Conservation (phyloP, 2,888 invertebrate species). For the Calameuta pallipes region DNA sequence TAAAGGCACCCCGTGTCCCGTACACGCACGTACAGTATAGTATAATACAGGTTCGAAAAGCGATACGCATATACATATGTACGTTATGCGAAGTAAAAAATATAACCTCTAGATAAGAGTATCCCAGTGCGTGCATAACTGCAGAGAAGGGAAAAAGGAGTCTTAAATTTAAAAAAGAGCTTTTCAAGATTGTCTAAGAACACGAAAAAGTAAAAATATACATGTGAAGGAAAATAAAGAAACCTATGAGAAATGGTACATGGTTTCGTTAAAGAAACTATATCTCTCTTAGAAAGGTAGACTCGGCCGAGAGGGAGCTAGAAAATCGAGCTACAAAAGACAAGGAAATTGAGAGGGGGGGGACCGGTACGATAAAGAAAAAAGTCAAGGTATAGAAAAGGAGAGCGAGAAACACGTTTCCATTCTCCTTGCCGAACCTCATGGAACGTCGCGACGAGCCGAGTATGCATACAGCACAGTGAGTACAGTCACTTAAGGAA, state of each 20-base stretch:
- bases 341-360: background rate
- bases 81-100: background rate
- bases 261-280: background rate
- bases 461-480: background rate
- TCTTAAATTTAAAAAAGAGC: background rate
- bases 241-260: background rate
- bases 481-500: background rate
- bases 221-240: background rate
- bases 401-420: slow-evolving; percentile 3
- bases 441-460: background rate
- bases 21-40: no score
- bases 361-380: background rate
- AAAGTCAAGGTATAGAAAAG: background rate
- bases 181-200: background rate
- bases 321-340: background rate
- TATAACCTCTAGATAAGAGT: background rate
- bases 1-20: background rate
- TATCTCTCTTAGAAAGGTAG: background rate
- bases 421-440: slow-evolving; percentile 1
- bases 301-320: background rate
- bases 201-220: background rate
- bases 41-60: background rate
- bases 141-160: background rate
- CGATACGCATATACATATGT: background rate
- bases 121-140: no score